Percentiles rank a stretch among this genome's conserved stretches.
Conservation (phyloP, 2,888 invertebrate genomes). For the Lasioglossum lativentre region DNA sequence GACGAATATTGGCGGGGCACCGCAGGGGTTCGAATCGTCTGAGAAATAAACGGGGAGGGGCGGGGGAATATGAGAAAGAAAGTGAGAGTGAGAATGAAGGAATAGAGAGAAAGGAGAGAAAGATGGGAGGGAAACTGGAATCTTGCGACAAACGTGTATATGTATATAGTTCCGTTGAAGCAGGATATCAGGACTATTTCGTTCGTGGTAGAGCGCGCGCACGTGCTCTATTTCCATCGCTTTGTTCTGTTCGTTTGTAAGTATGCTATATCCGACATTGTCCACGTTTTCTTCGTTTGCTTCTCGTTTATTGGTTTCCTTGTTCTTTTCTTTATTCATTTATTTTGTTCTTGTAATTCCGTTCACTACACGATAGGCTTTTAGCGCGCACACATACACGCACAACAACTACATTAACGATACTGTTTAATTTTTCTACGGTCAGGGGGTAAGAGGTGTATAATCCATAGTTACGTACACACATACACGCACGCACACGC, state of each 20-base stretch:
- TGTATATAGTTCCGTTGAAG: not conserved
- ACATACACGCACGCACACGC: not conserved
- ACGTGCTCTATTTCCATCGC: constrained; percentile 22
- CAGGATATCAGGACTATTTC: constrained; percentile 25
- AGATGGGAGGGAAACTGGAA: not conserved
- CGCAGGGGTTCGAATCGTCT: constrained; percentile 59
- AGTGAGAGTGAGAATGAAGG: constrained; percentile 14
- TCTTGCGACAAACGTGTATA: constrained; percentile 8
- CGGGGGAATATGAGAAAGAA: not conserved
- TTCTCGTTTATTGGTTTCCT: constrained; percentile 47
- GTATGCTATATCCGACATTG: constrained; percentile 31
- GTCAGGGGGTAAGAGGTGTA: constrained; percentile 67
- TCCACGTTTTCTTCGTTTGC: constrained; percentile 52
- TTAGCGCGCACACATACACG: constrained; percentile 49
- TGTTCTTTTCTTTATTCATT: constrained; percentile 8
- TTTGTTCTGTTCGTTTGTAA: not conserved
- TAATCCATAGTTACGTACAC: constrained; percentile 63
- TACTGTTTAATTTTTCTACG: constrained; percentile 47
- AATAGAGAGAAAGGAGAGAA: not conserved
- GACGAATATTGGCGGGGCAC: constrained; percentile 65
- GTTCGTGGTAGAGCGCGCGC: constrained; percentile 36
- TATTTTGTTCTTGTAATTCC: constrained; percentile 7
- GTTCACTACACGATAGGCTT: constrained; percentile 51
- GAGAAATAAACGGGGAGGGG: constrained; percentile 29
- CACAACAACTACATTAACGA: not conserved